Evolutionary conservation across 35 echinoderm and acorn worm species (phyloP).

Genomic region (Diadema setosum): DNA sequence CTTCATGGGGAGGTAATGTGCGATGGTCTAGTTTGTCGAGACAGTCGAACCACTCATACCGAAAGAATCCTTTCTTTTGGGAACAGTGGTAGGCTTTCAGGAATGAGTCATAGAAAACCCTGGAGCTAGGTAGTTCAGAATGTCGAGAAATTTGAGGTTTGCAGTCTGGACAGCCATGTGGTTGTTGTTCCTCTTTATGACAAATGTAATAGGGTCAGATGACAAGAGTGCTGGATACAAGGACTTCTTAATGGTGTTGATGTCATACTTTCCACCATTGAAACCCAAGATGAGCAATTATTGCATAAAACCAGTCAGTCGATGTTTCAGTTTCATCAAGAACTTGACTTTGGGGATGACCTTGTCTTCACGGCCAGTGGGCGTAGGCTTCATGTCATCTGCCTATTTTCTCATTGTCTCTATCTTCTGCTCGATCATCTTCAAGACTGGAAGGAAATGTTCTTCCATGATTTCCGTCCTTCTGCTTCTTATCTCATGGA

Average conservation of each 20-base stretch:
- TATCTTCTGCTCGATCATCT: neutral
- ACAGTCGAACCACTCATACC: slow-evolving; percentile 27
- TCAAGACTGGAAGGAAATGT: neutral
- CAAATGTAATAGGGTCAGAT: too few species aligned
- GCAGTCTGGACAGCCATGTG: slow-evolving; percentile 16
- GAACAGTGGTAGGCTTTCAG: slow-evolving; percentile 38
- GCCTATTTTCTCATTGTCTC: neutral
- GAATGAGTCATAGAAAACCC: slow-evolving; percentile 25
- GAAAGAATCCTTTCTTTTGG: slow-evolving; percentile 31
- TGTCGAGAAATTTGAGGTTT: slow-evolving; percentile 25
- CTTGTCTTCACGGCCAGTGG: neutral
- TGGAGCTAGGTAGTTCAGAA: slow-evolving; percentile 40
- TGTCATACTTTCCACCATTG: too few species aligned
- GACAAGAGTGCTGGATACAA: neutral
- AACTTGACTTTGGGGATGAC: too few species aligned
- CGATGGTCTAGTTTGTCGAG: too few species aligned
- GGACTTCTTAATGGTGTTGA: slow-evolving; percentile 13
- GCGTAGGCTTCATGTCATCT: too few species aligned
- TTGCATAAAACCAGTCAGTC: neutral
- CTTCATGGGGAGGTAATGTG: too few species aligned
- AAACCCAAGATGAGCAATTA: slow-evolving; percentile 26
- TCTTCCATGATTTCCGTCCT: neutral
- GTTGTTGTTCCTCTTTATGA: too few species aligned
- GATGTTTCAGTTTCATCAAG: neutral
- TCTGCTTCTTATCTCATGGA: too few species aligned